Evolutionary conservation across 2,888 invertebrate genomes (phyloP), one percentile per base, ranked within the genome.

Genomic region (Drosophila algonquin): DNA sequence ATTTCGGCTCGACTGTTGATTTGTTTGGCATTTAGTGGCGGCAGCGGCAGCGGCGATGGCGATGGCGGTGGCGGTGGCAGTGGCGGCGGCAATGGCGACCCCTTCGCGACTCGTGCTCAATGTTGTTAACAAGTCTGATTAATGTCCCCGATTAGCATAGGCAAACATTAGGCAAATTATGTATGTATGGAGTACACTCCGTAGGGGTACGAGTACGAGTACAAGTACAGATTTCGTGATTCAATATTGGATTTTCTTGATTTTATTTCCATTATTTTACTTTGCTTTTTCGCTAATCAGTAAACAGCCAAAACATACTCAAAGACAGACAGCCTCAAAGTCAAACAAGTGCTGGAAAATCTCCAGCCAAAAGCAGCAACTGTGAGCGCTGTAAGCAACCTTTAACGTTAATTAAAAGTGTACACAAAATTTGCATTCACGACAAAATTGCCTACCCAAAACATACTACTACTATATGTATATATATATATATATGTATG

Each of bases 141-240:
- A 87, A 83, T 86, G 81, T 72, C 57, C 56, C 21, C 74, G 84
- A 88, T 88, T 85, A 88, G 79, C 89, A 88, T 85, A 85, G 73
- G 76, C 71, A 88, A 88, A 85, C 75, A 88, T 88, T 81, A 81
- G 73, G 77, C 75, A 87, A 83, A 83, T 76, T 80, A 65, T 81
- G 65, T 75, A 70, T 57, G 54, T 75, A 70, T 57, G 54, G 57
- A 68, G 65, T 68, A 70, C 58, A 68, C 59, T 21, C 21, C 21
- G 21, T 21, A 21, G 21, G 32, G 40, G 44, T 60, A 45, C 60
- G 53, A 45, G 48, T 24, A 68, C 59, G 32, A 30, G 44, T 54
- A 45, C 60, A 48, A 45, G 48, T 64, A 10, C 72, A 0, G 64
- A 55, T 61, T 62, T 81, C 80, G 85, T 73, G 60, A 81, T 75